Percentiles rank a stretch among this genome's conserved stretches.
Conservation (phyloP, 2,113 vertebrate species). For the Hippotragus niger region DNA sequence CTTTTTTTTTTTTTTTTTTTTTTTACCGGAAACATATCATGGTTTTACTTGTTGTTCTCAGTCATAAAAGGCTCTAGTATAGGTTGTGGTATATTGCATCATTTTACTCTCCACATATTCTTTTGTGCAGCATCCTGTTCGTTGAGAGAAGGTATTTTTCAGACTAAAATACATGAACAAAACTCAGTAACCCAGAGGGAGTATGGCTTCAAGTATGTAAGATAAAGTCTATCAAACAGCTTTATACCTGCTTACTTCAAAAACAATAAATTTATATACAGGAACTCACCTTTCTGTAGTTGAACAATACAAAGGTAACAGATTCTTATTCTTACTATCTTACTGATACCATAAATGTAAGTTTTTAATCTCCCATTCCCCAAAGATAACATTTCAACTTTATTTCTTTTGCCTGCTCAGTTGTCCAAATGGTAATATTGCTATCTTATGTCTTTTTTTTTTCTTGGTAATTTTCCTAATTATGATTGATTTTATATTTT, state of each 20-base stretch:
- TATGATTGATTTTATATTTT: slow-evolving; percentile 3
- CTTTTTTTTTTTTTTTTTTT: neutral
- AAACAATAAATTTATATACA: neutral
- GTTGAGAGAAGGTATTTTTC: neutral
- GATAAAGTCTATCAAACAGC: neutral
- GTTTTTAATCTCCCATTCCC: neutral
- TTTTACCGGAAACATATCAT: accelerated
- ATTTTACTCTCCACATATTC: too few relatives aligned
- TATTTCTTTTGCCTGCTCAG: neutral
- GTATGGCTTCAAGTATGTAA: accelerated
- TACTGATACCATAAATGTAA: neutral
- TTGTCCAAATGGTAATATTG: neutral
- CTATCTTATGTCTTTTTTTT: neutral
- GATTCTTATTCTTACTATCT: neutral
- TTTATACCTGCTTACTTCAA: neutral
- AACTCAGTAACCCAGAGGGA: neutral
- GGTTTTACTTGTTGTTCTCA: neutral
- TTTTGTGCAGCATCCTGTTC: neutral
- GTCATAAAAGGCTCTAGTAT: neutral
- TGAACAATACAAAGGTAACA: neutral
- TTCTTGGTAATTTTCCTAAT: neutral
- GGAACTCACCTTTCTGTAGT: neutral
- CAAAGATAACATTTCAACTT: neutral
- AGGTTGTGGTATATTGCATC: accelerated
- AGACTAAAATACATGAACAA: neutral